These are phyloP conservation scores for Mythimna lalbum DNA, from an alignment of 2,888 invertebrate genomes.

Conservation along the genomic window DNA sequence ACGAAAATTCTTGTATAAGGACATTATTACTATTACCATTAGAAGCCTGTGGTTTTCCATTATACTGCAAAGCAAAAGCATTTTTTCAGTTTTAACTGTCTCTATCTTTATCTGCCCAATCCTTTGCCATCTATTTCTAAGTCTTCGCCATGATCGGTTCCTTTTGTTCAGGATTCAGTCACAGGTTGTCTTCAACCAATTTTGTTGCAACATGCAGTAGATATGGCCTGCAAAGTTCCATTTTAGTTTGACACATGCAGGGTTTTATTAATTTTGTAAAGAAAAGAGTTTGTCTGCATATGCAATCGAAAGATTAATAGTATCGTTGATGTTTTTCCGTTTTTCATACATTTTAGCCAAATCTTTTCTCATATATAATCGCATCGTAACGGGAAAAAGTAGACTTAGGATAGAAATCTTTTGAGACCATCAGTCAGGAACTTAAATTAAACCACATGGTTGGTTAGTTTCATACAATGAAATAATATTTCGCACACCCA, in stretches of 20 bases:
- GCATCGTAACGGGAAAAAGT: background rate
- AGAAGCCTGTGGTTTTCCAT: too few relatives aligned
- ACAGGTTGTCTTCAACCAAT: too few relatives aligned
- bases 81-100: too few relatives aligned
- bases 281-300: background rate
- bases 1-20: background rate
- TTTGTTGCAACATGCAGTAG: too few relatives aligned
- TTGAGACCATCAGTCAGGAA: background rate
- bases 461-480: background rate
- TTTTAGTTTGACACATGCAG: too few relatives aligned
- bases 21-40: background rate
- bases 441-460: background rate
- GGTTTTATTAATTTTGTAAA: background rate
- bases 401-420: background rate
- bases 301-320: background rate
- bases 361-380: background rate
- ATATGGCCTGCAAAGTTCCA: too few relatives aligned
- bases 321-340: background rate
- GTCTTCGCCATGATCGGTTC: too few relatives aligned
- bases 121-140: too few relatives aligned
- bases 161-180: too few relatives aligned
- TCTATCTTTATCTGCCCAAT: too few relatives aligned
- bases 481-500: too few relatives aligned
- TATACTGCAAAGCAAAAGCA: too few relatives aligned
- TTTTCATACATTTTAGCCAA: background rate